These are phyloP conservation scores for human (Homo sapiens) DNA, from an alignment of 2,113 vertebrate species.

Conservation along the genomic window GRCh38 chr18:62670501-62671000, in stretches of 20 bases:
- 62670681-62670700: not conserved
- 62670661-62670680: not conserved
- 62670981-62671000: not conserved
- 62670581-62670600: not conserved
- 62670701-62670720: not conserved
- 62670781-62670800: not conserved
- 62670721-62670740: not conserved
- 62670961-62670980: not conserved
- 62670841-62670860: not conserved
- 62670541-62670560: not conserved
- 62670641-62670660: not conserved
- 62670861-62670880: not conserved
- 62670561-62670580: no score
- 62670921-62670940: not conserved
- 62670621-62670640: not conserved
- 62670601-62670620: not conserved
- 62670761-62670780: not conserved
- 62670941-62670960: not conserved
- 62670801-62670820: not conserved
- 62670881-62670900: not conserved
- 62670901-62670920: not conserved
- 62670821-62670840: not conserved
- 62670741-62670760: not conserved
- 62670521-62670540: not conserved
- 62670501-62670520: not conserved